Percentiles rank a stretch among this genome's conserved stretches.
phyloP scores from a whole-genome alignment of 2,888 invertebrate genomes.

The Ametastegia equiseti region DNA sequence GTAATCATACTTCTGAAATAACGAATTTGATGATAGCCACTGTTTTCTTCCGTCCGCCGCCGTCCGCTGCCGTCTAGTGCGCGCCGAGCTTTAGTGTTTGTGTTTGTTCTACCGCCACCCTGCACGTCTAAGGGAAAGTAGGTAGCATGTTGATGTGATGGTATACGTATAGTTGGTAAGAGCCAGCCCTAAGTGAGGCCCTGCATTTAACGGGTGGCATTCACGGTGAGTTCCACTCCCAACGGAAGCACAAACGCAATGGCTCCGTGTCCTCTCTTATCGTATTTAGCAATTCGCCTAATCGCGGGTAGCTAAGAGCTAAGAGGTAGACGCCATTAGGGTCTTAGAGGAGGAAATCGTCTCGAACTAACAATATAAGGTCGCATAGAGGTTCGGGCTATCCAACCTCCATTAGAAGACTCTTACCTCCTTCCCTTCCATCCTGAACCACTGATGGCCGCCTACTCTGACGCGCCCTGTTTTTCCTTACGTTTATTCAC shows the following conservation, averaged over 20 bases:
- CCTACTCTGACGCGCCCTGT: conserved; percentile 2
- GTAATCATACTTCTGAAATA: no score
- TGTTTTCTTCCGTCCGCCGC: no score
- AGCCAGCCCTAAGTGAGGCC: conserved; percentile 46
- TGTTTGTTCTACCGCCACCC: neutral
- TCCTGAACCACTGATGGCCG: neutral
- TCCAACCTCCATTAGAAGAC: conserved; percentile 38
- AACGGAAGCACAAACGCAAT: conserved; percentile 11
- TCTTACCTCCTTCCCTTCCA: conserved; percentile 17
- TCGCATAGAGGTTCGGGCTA: conserved; percentile 37
- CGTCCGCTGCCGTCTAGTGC: no score
- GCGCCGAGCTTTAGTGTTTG: no score
- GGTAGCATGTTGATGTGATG: neutral
- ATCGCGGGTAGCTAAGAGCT: conserved; percentile 56
- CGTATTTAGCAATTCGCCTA: conserved; percentile 61
- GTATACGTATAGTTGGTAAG: conserved; percentile 1
- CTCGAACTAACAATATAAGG: conserved; percentile 44
- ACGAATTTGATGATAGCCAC: no score
- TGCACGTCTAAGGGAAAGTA: neutral
- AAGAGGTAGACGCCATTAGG: conserved; percentile 56
- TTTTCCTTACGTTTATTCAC: neutral
- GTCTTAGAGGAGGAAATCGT: conserved; percentile 55
- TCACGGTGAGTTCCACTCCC: conserved; percentile 35
- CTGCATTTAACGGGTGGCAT: conserved; percentile 49
- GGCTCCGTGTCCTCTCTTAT: conserved; percentile 54